These are phyloP conservation scores for Atractosteus spatula DNA, from an alignment of 2,113 vertebrate species.

Conservation along the genomic window DNA sequence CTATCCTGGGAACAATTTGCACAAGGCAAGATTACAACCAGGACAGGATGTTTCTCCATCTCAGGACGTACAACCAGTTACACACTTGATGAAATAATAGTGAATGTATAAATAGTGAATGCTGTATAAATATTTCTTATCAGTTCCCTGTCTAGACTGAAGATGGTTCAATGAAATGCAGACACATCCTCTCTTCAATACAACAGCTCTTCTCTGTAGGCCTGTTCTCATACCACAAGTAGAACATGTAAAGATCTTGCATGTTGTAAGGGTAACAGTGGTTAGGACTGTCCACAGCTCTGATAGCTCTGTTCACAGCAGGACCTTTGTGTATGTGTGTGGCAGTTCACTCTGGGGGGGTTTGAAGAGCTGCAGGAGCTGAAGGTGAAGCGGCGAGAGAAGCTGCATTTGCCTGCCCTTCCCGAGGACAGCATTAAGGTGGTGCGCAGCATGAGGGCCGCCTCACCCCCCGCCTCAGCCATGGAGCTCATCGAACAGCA, in stretches of 20 bases:
- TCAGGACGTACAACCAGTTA: no score
- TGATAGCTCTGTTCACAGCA: background rate
- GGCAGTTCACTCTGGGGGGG: slow-evolving; percentile 89
- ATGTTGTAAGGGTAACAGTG: no score
- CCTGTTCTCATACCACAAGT: background rate
- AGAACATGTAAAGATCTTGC: background rate
- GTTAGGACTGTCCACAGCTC: no score
- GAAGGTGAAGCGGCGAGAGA: slow-evolving; percentile 75
- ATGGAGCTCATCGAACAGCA: slow-evolving; percentile 89
- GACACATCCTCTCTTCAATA: no score
- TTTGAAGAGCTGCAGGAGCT: slow-evolving; percentile 84
- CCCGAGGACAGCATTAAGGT: slow-evolving; percentile 95
- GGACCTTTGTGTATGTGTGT: slow-evolving; percentile 15
- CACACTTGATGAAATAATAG: no score
- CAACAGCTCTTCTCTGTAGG: background rate
- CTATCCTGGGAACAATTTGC: no score
- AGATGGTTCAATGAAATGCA: no score
- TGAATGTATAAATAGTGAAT: no score
- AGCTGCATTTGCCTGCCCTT: slow-evolving; percentile 73
- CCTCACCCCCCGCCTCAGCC: slow-evolving; percentile 83
- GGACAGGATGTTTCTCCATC: no score
- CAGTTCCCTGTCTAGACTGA: no score
- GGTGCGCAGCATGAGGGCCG: slow-evolving; percentile 83
- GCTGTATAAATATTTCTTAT: no score
- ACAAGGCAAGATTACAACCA: no score